These are phyloP conservation scores for Oreochromis tanganicae DNA, from an alignment of 2,113 vertebrate genomes.

Conservation along the genomic window DNA sequence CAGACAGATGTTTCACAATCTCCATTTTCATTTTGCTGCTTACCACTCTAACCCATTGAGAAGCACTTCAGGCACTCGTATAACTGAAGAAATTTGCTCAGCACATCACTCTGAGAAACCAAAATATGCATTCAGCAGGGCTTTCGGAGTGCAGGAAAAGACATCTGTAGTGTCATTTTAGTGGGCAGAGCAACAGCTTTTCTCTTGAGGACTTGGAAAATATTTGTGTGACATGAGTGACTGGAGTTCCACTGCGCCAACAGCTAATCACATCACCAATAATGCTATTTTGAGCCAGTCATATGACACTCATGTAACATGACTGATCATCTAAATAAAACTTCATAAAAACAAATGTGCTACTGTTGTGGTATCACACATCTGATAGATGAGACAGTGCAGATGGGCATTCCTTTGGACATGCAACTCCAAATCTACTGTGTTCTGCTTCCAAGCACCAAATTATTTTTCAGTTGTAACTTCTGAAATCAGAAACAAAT, in stretches of 20 bases:
- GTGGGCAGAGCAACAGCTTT: not conserved
- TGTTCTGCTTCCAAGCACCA: not conserved
- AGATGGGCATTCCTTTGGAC: not conserved
- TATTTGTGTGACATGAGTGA: not conserved
- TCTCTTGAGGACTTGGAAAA: not conserved
- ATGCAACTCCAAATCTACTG: not conserved
- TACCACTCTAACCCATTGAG: not conserved
- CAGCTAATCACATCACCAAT: not conserved
- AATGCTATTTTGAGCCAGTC: not conserved
- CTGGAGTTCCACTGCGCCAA: not conserved
- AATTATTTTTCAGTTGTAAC: not conserved
- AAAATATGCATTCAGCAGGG: not conserved
- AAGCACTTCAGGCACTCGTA: not conserved
- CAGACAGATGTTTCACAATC: not conserved
- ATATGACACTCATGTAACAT: not conserved
- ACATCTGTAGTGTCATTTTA: not conserved
- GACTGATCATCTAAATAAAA: not conserved
- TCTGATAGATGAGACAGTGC: not conserved
- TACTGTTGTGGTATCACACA: not conserved
- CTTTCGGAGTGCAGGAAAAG: not conserved
- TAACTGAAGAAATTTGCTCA: not conserved
- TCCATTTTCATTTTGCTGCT: not conserved
- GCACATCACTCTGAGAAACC: not conserved
- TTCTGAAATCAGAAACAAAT: not conserved
- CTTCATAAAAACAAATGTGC: not conserved